Percentiles rank a stretch among this genome's conserved stretches.
Evolutionary conservation across 2,113 vertebrate genomes (phyloP).

Genomic region (Anoura caudifer): DNA sequence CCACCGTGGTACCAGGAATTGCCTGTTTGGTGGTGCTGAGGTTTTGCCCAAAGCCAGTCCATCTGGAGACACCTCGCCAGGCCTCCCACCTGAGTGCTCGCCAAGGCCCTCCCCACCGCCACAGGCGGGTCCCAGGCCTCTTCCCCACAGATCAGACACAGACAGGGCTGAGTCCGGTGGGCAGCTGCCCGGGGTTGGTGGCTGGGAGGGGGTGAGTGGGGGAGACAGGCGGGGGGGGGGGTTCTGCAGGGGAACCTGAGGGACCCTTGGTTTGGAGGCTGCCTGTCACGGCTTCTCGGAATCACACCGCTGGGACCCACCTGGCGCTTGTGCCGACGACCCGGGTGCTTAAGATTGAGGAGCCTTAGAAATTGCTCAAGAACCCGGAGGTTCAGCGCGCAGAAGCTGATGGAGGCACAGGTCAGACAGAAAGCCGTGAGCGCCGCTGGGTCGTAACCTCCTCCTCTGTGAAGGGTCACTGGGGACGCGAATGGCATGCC

Average conservation of each 20-base stretch:
- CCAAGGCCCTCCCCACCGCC: accelerated
- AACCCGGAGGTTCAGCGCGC: not conserved
- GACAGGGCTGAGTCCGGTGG: accelerated
- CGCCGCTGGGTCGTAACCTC: accelerated
- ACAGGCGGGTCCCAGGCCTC: not conserved
- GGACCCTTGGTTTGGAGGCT: accelerated
- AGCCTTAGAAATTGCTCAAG: not conserved
- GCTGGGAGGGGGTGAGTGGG: accelerated
- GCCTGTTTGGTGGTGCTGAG: not conserved
- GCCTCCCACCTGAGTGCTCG: not conserved
- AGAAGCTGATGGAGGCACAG: not conserved
- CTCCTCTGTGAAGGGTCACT: accelerated
- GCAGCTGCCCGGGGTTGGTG: not conserved
- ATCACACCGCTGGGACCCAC: accelerated
- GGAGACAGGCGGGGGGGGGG: accelerated
- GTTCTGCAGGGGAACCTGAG: accelerated
- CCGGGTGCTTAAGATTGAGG: not conserved
- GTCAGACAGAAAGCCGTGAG: not conserved
- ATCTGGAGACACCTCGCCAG: not conserved
- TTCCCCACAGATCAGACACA: not conserved
- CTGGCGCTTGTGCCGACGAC: accelerated
- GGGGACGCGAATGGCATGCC: accelerated
- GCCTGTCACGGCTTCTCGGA: accelerated
- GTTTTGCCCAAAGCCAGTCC: not conserved
- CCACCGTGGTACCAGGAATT: not conserved